A percentile compares a stretch with the other conserved stretches of the same genome.
Conservation (phyloP, 2,888 invertebrate genomes). For the Pegoplata infirma region DNA sequence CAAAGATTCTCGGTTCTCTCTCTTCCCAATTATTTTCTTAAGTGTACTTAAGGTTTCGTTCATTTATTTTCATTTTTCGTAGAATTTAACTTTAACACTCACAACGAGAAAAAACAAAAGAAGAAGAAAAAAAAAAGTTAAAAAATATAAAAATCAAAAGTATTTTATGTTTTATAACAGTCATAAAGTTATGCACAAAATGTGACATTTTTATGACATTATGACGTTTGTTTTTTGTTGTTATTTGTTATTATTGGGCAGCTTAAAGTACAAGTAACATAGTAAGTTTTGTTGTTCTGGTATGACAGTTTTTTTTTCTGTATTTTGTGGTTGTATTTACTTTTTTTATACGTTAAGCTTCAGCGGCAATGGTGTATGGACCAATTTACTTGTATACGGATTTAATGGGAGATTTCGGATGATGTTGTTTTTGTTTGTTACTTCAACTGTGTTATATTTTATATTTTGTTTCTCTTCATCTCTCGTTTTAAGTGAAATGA, state of each 20-base stretch:
- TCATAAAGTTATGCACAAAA: constrained; percentile 77
- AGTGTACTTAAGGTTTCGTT: constrained; percentile 4
- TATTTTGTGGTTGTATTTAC: constrained; percentile 52
- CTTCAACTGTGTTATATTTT: background rate
- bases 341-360: constrained; percentile 13
- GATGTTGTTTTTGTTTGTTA: constrained; percentile 16
- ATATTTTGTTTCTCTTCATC: constrained; percentile 11
- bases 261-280: no score
- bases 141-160: constrained; percentile 24
- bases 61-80: constrained; percentile 7
- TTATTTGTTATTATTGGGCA: constrained; percentile 22
- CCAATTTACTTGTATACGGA: constrained; percentile 9
- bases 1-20: no score
- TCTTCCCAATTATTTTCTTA: no score
- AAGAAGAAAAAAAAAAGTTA: constrained; percentile 36
- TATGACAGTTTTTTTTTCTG: no score
- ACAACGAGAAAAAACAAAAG: constrained; percentile 29
- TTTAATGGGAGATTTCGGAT: constrained; percentile 11
- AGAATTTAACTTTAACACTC: constrained; percentile 28
- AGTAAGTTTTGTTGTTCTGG: no score
- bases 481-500: constrained; percentile 64
- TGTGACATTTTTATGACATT: constrained; percentile 77
- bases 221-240: constrained; percentile 69
- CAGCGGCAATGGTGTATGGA: background rate
- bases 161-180: constrained; percentile 74